Conservation (phyloP, 2,888 invertebrate species). For the Tanaodytes sp. region DNA sequence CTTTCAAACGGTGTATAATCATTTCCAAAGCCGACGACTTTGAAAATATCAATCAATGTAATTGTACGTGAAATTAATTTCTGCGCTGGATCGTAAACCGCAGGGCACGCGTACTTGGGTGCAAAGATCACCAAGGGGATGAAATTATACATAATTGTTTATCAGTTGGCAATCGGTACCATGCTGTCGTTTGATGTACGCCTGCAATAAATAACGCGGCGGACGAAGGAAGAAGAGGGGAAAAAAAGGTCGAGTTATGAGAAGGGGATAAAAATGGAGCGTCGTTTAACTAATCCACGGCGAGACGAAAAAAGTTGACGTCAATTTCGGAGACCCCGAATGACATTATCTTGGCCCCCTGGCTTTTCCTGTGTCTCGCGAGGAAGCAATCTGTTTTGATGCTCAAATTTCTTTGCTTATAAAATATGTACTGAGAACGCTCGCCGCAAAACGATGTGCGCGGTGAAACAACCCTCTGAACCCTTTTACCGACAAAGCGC, state of each 20-base stretch:
- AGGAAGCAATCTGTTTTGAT: conserved; percentile 56
- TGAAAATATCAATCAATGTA: conserved; percentile 33
- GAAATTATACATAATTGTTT: conserved; percentile 30
- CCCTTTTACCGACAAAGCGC: conserved; percentile 50
- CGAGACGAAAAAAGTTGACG: conserved; percentile 25
- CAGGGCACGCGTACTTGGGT: conserved; percentile 19
- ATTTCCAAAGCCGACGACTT: conserved; percentile 1
- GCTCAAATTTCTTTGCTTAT: conserved; percentile 51
- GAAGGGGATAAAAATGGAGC: neutral
- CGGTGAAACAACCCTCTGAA: conserved; percentile 41
- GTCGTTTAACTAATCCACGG: conserved; percentile 15
- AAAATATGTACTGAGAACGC: conserved; percentile 54
- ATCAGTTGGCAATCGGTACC: conserved; percentile 19
- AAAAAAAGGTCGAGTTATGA: conserved; percentile 5
- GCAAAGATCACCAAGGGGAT: conserved; percentile 19
- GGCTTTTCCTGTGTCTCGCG: conserved; percentile 38
- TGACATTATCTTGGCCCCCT: conserved; percentile 36
- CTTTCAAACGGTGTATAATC: conserved; percentile 9
- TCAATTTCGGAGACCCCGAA: conserved; percentile 38
- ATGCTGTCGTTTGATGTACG: conserved; percentile 12
- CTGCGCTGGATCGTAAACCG: conserved; percentile 22
- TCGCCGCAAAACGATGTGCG: conserved; percentile 45
- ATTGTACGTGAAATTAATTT: conserved; percentile 32
- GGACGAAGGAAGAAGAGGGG: neutral
- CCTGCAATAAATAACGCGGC: conserved; percentile 16